Conservation (phyloP, 2,797 vertebrate species). For the Neosilurus mollespiculum region DNA sequence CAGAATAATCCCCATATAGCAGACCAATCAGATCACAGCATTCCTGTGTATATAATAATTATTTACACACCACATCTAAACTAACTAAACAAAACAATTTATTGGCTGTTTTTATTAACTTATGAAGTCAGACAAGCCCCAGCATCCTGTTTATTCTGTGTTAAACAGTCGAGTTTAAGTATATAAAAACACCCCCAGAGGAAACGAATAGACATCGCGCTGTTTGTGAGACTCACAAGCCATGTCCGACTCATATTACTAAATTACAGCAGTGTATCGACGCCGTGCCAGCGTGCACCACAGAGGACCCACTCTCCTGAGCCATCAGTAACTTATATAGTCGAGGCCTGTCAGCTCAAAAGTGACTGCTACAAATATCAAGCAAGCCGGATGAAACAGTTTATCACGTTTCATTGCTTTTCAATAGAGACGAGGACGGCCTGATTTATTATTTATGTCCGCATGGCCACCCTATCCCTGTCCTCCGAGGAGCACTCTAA, state of each 20-base stretch:
- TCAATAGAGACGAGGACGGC: constrained; percentile 77
- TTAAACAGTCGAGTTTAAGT: not conserved
- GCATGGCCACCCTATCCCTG: constrained; percentile 73
- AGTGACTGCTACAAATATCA: constrained; percentile 80
- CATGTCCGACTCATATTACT: constrained; percentile 49
- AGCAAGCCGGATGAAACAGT: constrained; percentile 78
- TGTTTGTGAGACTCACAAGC: constrained; percentile 22
- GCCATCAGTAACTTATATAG: constrained; percentile 76
- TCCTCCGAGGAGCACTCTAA: constrained; percentile 67
- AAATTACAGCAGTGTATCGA: constrained; percentile 70
- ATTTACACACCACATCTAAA: not conserved
- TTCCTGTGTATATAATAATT: not conserved
- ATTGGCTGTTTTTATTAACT: not conserved
- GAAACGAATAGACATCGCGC: constrained; percentile 8
- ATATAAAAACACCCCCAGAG: not conserved
- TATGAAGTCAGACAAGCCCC: not conserved
- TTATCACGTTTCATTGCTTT: constrained; percentile 83
- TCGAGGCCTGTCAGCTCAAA: constrained; percentile 71
- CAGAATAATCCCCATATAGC: no score
- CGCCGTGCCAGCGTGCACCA: constrained; percentile 71
- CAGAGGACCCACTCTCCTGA: constrained; percentile 68
- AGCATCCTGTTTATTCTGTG: not conserved
- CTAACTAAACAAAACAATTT: not conserved
- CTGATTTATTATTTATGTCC: constrained; percentile 81
- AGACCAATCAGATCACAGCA: no score